These are phyloP conservation scores for Nycticorax nycticorax DNA, from an alignment of 2,113 vertebrate species.

Conservation along the genomic window DNA sequence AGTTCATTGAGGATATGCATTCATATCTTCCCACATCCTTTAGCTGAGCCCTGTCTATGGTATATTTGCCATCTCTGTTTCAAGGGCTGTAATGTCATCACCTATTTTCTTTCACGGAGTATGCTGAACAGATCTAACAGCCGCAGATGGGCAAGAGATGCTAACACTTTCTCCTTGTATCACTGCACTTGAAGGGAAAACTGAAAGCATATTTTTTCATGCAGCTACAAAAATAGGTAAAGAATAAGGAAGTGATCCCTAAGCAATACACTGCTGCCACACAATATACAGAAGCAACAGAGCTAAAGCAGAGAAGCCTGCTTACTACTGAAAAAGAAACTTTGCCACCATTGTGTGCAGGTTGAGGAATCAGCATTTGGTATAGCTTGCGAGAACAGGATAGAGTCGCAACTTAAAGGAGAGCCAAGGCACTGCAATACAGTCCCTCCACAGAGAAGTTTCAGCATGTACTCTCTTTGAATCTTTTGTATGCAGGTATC, in stretches of 20 bases:
- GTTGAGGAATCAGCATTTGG: neutral
- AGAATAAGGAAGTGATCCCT: neutral
- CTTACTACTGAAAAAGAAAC: neutral
- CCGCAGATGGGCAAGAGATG: conserved; percentile 49
- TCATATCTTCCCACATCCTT: conserved; percentile 54
- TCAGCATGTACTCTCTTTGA: neutral
- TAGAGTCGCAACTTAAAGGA: neutral
- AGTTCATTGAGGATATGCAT: conserved; percentile 48
- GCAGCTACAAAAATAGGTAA: conserved; percentile 61
- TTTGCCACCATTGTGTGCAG: neutral
- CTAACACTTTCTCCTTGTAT: conserved; percentile 67
- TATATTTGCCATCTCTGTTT: conserved; percentile 12
- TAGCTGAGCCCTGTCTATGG: conserved; percentile 4
- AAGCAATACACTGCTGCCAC: neutral
- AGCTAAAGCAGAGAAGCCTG: neutral
- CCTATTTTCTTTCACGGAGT: conserved; percentile 62
- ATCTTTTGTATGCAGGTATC: neutral
- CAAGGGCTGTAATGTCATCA: conserved; percentile 41
- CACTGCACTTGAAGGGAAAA: conserved; percentile 62
- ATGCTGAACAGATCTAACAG: conserved; percentile 50
- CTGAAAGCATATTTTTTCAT: conserved; percentile 65
- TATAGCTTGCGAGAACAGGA: neutral
- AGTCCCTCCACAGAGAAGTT: neutral
- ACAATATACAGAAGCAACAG: neutral
- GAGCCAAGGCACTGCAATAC: neutral